Evolutionary conservation across 2,888 invertebrate species (phyloP), one percentile per base, ranked within the genome.

Genomic region (Erebia ligea): DNA sequence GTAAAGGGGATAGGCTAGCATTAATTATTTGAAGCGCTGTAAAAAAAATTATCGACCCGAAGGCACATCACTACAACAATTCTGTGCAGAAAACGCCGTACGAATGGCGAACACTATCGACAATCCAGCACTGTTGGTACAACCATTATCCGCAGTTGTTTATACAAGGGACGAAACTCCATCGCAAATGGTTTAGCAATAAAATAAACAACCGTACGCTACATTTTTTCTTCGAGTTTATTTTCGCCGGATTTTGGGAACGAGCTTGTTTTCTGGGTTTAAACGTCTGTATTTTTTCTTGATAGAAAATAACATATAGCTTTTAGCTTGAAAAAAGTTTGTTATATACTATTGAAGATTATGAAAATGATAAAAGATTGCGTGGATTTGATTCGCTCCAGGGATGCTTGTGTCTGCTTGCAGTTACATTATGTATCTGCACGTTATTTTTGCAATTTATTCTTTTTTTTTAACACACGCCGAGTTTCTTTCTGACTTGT

Each of bases 21-120:
- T n/a, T n/a, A n/a, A n/a, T n/a, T n/a, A n/a, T n/a, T n/a, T n/a
- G n/a, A n/a, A n/a, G n/a, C n/a, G n/a, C n/a, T n/a, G n/a, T n/a
- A n/a, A n/a, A 34, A 10, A 10, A 56, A 57, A 17, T 15, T 50
- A 58, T 58, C 67, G 67, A 59, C 56, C 62, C 62, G 15, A 45
- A 21, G 25, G 59, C 54, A 59, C 62, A 69, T 19, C 71, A 45
- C 69, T 69, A 59, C 11, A 11, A 58, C 52, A 52, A 69, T 69
- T 69, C 59, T 58, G 64, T 45, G 56, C 48, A 67, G 67, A 67
- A 68, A 72, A 66, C 71, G 71, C 65, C 48, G 58, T 52, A 54
- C 63, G 63, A 73, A 73, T 67, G 73, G 54, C 71, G 66, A 73
- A 71, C 71, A 62, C 61, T 70, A 73, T 73, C 72, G 73, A 72